Evolutionary conservation across 1,140 invertebrate genomes (phyloP).

Genomic region (Leucophenga varia): DNA sequence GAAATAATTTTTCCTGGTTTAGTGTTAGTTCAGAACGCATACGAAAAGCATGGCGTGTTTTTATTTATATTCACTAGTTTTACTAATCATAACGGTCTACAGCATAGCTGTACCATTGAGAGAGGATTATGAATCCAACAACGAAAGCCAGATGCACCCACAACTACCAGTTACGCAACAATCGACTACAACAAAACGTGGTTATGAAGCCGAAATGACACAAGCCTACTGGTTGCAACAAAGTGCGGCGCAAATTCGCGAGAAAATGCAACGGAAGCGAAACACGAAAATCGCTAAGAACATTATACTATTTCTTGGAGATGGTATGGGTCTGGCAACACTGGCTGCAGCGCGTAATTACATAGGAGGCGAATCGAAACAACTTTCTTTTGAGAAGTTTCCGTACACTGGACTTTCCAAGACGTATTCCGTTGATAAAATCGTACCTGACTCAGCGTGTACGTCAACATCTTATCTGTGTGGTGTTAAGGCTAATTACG

Average conservation of each 20-base stretch:
- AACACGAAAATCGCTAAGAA: slow-evolving; percentile 66
- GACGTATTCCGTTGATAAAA: slow-evolving; percentile 82
- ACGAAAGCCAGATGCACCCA: slow-evolving; percentile 36
- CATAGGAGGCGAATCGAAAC: slow-evolving; percentile 65
- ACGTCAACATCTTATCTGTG: slow-evolving; percentile 76
- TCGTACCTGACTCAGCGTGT: slow-evolving; percentile 78
- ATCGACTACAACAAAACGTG: not conserved
- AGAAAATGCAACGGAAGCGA: slow-evolving; percentile 40
- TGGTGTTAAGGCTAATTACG: slow-evolving; percentile 81
- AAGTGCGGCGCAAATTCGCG: slow-evolving; percentile 36
- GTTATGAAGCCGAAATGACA: slow-evolving; percentile 28
- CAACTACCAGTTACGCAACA: slow-evolving; percentile 10
- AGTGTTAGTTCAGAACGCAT: no score
- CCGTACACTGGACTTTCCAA: slow-evolving; percentile 72
- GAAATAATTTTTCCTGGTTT: no score
- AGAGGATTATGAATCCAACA: no score
- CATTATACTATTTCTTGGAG: slow-evolving; percentile 77
- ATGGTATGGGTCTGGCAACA: slow-evolving; percentile 78
- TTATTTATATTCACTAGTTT: no score
- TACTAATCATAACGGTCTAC: no score
- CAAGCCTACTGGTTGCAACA: slow-evolving; percentile 51
- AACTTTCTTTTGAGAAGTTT: slow-evolving; percentile 76
- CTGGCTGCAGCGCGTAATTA: slow-evolving; percentile 71
- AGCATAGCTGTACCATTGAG: no score
- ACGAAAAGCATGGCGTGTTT: no score